Conservation (phyloP, 2,888 invertebrate genomes). For the Lamellibrachia columna region DNA sequence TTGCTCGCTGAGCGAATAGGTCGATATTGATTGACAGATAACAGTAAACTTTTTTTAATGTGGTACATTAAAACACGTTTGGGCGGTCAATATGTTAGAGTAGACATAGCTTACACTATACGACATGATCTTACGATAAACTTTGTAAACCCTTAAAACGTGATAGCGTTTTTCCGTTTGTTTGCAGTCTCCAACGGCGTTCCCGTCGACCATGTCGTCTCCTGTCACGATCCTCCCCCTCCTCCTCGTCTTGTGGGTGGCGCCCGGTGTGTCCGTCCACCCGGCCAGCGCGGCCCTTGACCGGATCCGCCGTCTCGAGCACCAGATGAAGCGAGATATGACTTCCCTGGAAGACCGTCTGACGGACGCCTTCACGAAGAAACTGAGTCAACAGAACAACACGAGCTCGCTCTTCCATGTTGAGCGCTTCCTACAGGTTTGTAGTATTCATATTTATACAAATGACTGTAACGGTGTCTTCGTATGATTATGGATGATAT, state of each 20-base stretch:
- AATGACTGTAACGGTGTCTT: neutral
- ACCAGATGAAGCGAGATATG: neutral
- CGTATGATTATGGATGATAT: neutral
- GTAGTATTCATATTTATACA: neutral
- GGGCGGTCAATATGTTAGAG: too few species aligned
- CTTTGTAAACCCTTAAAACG: neutral
- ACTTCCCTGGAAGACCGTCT: neutral
- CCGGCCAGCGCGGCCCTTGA: neutral
- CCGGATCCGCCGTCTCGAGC: neutral
- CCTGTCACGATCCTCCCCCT: neutral
- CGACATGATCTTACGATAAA: neutral
- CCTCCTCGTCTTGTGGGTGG: neutral
- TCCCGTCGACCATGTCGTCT: neutral
- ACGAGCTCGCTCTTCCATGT: neutral
- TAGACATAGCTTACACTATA: too few species aligned
- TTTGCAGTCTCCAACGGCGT: neutral
- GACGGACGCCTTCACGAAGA: neutral
- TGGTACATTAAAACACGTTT: too few species aligned
- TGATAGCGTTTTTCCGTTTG: neutral
- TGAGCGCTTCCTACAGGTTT: neutral
- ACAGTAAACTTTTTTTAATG: too few species aligned
- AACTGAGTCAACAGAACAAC: neutral
- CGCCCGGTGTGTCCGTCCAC: neutral
- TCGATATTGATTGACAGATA: too few species aligned
- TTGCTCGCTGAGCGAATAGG: too few species aligned